Percentiles rank a stretch among this genome's conserved stretches.
phyloP scores from a whole-genome alignment of 2,888 invertebrate genomes.

The Nomada fabriciana region DNA sequence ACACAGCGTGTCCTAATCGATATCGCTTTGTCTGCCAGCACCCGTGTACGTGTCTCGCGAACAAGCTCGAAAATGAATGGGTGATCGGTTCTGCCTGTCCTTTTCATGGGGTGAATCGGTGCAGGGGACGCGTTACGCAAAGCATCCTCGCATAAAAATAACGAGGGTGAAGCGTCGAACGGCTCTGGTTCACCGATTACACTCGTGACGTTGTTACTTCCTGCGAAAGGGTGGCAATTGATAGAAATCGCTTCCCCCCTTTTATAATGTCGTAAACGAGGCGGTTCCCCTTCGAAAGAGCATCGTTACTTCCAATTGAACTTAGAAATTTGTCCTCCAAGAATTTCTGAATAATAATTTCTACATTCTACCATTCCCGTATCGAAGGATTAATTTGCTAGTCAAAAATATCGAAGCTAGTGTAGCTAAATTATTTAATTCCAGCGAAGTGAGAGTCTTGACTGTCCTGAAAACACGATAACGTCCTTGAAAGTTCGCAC shows the following conservation, averaged over 20 bases:
- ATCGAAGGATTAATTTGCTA: too few relatives aligned
- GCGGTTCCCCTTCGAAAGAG: background rate
- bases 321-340: background rate
- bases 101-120: constrained; percentile 39
- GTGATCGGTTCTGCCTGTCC: constrained; percentile 56
- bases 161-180: constrained; percentile 54
- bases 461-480: background rate
- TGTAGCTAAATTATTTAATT: too few relatives aligned
- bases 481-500: background rate
- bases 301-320: background rate
- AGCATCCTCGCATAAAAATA: constrained; percentile 62
- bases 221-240: constrained; percentile 28
- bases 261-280: background rate
- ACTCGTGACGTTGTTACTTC: constrained; percentile 47
- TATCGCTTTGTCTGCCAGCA: constrained; percentile 55
- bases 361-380: too few relatives aligned
- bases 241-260: constrained; percentile 2
- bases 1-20: constrained; percentile 54
- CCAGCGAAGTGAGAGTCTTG: background rate
- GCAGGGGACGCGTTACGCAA: constrained; percentile 39
- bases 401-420: too few relatives aligned
- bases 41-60: constrained; percentile 29
- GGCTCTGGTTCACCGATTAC: constrained; percentile 28
- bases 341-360: background rate
- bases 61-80: constrained; percentile 57